These are phyloP conservation scores for Bombus huntii DNA, from an alignment of 1,140 invertebrate genomes.

Conservation along the genomic window DNA sequence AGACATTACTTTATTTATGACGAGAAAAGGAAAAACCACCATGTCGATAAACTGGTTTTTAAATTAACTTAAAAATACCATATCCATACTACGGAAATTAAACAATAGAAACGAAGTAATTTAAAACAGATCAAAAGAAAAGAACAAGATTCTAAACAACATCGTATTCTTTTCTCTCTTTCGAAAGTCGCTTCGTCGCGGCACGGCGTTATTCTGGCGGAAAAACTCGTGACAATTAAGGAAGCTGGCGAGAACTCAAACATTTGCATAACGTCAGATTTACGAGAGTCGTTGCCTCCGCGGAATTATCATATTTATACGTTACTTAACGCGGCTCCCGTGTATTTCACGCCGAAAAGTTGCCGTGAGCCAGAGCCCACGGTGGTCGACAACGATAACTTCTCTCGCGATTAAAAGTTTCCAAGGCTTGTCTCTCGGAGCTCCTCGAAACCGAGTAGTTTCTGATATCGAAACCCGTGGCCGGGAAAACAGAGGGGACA, in stretches of 20 bases:
- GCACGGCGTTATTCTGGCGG: neutral
- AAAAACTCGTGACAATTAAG: constrained; percentile 37
- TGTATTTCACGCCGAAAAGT: constrained; percentile 30
- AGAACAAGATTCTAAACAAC: neutral
- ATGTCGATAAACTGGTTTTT: no score
- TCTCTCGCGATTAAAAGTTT: constrained; percentile 22
- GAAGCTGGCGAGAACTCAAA: constrained; percentile 11
- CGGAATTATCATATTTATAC: constrained; percentile 44
- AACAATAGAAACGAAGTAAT: neutral
- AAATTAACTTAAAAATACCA: no score
- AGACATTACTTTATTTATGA: no score
- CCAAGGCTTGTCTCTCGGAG: neutral
- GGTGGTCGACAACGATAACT: constrained; percentile 10
- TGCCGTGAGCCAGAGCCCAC: neutral
- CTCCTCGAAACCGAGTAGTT: neutral
- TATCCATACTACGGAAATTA: no score
- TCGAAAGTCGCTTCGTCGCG: neutral
- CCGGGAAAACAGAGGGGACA: neutral
- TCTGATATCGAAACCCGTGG: neutral
- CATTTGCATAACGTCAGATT: constrained; percentile 46
- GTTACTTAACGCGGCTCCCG: constrained; percentile 21
- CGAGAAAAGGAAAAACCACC: no score
- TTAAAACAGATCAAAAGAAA: neutral
- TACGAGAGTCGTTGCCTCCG: constrained; percentile 36
- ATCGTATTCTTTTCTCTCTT: neutral